Evolutionary conservation across 2,797 vertebrate species (phyloP), one percentile per base, ranked within the genome.

Genomic region (Peromyscus nudipes): DNA sequence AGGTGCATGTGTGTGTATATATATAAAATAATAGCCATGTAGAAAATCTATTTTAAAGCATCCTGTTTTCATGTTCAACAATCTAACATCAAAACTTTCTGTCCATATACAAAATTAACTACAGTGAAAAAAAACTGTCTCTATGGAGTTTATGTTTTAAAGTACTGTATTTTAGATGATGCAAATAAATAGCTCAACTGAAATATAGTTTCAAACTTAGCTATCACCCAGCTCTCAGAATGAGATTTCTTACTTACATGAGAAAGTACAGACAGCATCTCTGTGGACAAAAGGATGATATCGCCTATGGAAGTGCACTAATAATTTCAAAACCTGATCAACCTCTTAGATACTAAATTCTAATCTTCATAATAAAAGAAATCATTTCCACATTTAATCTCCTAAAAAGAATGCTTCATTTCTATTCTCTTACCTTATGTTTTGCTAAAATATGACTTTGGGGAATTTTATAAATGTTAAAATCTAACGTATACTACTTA

Each of bases 121-220:
- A 55, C 10, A 85, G 62, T n/a, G 37, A 37, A 10, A 60, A 37
- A 95, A 94, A 11, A 60, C 2, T 55, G 0, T 82, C 71, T 95
- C 43, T 91, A 43, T 40, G 25, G 40, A 49, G 19, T 87, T 89
- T 89, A 89, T 23, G 93, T 84, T 88, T 67, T 19, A 81, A 71
- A 86, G 52, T 34, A 95, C 10, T 64, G 4, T 2, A 84, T 52
- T 21, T 93, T 93, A 84, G 55, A 34, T 21, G 71, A 64, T 73
- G 4, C 3, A 91, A 88, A 76, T 76, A 52, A 89, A 60, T 25
- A 40, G 34, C 43, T 49, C 37, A 91, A 86, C 6, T 75, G 82
- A 96, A 96, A 93, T 21, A 84, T 13, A 81, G 4, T 31, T 83
- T 92, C 12, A 95, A 96, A 82, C 25, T 87, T 69, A 73, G 49